Evolutionary conservation across 2,797 vertebrate genomes (phyloP), one percentile per base, ranked within the genome.

Genomic region (Tragopan temminckii): DNA sequence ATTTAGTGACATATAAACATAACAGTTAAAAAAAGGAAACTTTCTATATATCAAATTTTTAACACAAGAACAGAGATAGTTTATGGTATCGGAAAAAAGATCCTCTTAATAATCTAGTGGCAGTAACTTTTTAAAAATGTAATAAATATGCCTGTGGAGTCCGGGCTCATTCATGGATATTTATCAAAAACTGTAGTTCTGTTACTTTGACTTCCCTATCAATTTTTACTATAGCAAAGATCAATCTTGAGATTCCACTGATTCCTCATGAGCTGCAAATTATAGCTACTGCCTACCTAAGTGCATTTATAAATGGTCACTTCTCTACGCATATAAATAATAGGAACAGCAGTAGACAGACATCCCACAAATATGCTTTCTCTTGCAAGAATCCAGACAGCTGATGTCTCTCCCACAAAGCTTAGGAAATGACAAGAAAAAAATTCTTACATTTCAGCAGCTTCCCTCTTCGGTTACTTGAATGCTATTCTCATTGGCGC

Each of bases 361-460:
- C 45, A 59, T 12, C 45, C 45, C 13, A 80, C 74, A 89, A 29
- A 23, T 1, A 3, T 10, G 4, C 6, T 78, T 68, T 46, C 74
- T 72, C 3, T 11, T 70, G 50, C 74, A 86, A 63, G 52, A 62
- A 45, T 19, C 48, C 71, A 74, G 70, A 52, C 43, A 85, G 75
- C 29, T 80, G 72, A 77, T 18, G 14, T 40, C 13, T 69, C 52
- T 90, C 55, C 74, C n/a, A 14, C 12, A 29, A 90, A 68, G 64
- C n/a, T 68, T 48, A 62, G 27, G 42, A 86, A 88, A 52, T 29
- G 5, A 52, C n/a, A 62, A 38, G 71, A 80, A 53, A 53, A 23
- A 46, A 85, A 13, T 85, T 90, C 90, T 79, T 82, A 25, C 45
- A 70, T 89, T 94, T 91, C 68, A 64, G 64, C 64, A 86, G 74